phyloP scores from a whole-genome alignment of 1,140 invertebrate species.

The Aphelinus atriplicis region DNA sequence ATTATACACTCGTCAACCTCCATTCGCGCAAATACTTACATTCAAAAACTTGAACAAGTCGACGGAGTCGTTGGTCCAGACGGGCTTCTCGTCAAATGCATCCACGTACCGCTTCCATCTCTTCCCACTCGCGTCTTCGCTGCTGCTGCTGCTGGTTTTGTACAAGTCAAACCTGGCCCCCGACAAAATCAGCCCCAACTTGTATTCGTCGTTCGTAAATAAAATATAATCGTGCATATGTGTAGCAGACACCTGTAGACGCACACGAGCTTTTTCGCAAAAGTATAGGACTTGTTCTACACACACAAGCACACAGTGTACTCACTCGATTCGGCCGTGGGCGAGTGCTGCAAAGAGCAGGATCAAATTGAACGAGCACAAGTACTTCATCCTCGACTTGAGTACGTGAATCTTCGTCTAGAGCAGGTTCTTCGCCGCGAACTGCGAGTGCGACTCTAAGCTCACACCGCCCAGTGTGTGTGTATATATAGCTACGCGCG shows the following conservation, averaged over 20 bases:
- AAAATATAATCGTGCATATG: too few species aligned
- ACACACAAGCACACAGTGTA: neutral
- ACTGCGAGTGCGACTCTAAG: too few species aligned
- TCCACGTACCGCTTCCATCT: neutral
- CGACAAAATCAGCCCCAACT: neutral
- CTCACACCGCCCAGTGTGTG: too few species aligned
- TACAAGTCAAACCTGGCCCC: slow-evolving; percentile 15
- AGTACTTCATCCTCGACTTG: too few species aligned
- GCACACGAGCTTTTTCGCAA: too few species aligned
- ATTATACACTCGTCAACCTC: slow-evolving; percentile 1
- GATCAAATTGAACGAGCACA: too few species aligned
- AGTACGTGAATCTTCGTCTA: too few species aligned
- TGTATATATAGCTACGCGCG: too few species aligned
- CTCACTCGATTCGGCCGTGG: neutral
- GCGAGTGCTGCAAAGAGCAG: neutral
- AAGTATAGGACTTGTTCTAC: neutral
- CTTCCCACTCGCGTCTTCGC: neutral
- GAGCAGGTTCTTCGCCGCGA: too few species aligned
- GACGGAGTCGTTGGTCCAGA: slow-evolving; percentile 40
- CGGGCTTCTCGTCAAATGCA: neutral
- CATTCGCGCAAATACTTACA: slow-evolving; percentile 42
- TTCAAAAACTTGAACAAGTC: slow-evolving; percentile 50
- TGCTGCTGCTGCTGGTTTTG: neutral
- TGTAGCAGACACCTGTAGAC: too few species aligned
- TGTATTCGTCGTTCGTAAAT: neutral